These are phyloP conservation scores for Leuciscus waleckii DNA, from an alignment of 2,797 vertebrate species.

Conservation along the genomic window DNA sequence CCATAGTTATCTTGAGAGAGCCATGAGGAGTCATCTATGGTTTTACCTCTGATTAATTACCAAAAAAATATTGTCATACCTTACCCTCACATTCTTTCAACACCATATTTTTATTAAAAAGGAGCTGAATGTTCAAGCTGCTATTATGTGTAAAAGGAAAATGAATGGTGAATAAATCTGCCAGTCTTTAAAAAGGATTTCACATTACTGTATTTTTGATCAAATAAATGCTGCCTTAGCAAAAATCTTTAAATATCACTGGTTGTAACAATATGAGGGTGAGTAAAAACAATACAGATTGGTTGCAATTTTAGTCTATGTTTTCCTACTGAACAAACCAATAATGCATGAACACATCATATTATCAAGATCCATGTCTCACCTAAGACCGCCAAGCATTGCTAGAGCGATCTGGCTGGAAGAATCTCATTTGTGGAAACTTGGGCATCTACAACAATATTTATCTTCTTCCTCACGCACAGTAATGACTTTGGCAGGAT, in stretches of 20 bases:
- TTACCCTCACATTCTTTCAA: too few relatives aligned
- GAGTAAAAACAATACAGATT: neutral
- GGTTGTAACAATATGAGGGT: neutral
- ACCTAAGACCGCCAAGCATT: constrained; percentile 78
- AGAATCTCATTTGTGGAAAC: constrained; percentile 81
- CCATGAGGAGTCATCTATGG: neutral
- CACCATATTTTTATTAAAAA: neutral
- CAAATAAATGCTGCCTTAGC: too few relatives aligned
- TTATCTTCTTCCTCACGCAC: constrained; percentile 92
- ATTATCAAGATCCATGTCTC: constrained; percentile 77
- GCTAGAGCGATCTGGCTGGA: constrained; percentile 81
- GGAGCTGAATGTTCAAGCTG: neutral
- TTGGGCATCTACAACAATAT: constrained; percentile 87
- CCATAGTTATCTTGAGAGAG: neutral
- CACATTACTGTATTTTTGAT: too few relatives aligned
- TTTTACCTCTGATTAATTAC: neutral
- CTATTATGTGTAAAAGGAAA: neutral
- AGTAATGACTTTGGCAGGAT: constrained; percentile 92
- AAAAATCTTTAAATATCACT: neutral
- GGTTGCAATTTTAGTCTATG: neutral
- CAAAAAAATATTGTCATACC: neutral
- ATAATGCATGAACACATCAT: constrained; percentile 77
- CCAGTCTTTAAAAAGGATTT: too few relatives aligned
- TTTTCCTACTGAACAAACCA: constrained; percentile 35
- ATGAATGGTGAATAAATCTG: neutral